Conservation (phyloP, 2,113 vertebrate genomes). For the Thalassoma bifasciatum region DNA sequence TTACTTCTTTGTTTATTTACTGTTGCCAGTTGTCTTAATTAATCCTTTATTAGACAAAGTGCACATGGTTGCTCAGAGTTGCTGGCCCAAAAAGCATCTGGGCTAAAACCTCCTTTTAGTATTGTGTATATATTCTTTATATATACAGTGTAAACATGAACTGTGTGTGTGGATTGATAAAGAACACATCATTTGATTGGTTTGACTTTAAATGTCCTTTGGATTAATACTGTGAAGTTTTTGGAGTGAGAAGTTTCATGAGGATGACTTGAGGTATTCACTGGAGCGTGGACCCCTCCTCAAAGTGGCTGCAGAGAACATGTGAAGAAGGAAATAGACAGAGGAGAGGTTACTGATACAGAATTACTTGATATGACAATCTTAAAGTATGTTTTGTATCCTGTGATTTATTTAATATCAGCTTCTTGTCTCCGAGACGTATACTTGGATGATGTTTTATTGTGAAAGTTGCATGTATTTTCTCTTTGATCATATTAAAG, state of each 20-base stretch:
- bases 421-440: neutral
- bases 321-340: neutral
- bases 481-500: no score
- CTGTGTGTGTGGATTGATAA: slow-evolving; percentile 78
- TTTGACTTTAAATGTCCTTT: slow-evolving; percentile 82
- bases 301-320: slow-evolving; percentile 87
- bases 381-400: neutral
- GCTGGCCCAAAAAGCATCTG: slow-evolving; percentile 58
- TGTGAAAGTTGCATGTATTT: no score
- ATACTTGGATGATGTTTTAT: neutral
- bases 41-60: slow-evolving; percentile 73
- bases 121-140: slow-evolving; percentile 58
- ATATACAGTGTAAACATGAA: slow-evolving; percentile 94
- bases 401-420: neutral
- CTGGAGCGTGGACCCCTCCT: slow-evolving; percentile 74
- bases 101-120: slow-evolving; percentile 79
- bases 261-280: slow-evolving; percentile 77
- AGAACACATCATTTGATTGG: slow-evolving; percentile 86
- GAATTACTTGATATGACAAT: neutral
- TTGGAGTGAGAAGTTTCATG: slow-evolving; percentile 85
- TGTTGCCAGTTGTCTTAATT: neutral
- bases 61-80: slow-evolving; percentile 76
- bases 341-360: slow-evolving; percentile 2
- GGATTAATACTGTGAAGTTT: slow-evolving; percentile 81
- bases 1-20: neutral